Conservation (phyloP, 2,113 vertebrate species). For the Platycercus adscitus region DNA sequence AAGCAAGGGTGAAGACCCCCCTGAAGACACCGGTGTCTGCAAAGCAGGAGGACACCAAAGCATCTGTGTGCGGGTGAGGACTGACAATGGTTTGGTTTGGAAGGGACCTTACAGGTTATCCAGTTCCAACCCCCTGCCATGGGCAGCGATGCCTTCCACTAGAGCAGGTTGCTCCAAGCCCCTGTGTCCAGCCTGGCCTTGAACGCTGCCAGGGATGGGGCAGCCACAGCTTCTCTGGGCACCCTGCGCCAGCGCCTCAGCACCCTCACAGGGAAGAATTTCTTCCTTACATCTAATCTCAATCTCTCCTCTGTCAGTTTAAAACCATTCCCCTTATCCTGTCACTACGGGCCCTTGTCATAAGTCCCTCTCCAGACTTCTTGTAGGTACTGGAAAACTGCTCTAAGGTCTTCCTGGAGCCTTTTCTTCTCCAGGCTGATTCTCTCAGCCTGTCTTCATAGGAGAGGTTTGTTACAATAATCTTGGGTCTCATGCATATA, state of each 20-base stretch:
- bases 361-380: no score
- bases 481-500: accelerated
- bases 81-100: neutral
- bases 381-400: no score
- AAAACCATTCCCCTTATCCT: no score
- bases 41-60: neutral
- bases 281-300: no score
- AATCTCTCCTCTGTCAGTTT: no score
- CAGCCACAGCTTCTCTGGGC: neutral
- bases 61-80: neutral
- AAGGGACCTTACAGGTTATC: neutral
- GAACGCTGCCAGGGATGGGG: no score
- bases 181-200: no score
- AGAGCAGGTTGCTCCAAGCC: neutral
- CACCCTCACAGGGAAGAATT: no score
- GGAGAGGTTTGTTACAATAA: neutral
- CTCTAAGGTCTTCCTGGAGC: neutral
- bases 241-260: no score
- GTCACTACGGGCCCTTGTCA: no score
- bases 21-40: accelerated
- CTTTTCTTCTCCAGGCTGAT: neutral
- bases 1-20: neutral
- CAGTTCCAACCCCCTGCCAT: neutral
- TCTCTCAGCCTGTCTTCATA: neutral
- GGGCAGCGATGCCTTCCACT: neutral